Base-by-base conservation (phyloP, 2,888 invertebrate genomes). In the Euphydryas editha region DNA sequence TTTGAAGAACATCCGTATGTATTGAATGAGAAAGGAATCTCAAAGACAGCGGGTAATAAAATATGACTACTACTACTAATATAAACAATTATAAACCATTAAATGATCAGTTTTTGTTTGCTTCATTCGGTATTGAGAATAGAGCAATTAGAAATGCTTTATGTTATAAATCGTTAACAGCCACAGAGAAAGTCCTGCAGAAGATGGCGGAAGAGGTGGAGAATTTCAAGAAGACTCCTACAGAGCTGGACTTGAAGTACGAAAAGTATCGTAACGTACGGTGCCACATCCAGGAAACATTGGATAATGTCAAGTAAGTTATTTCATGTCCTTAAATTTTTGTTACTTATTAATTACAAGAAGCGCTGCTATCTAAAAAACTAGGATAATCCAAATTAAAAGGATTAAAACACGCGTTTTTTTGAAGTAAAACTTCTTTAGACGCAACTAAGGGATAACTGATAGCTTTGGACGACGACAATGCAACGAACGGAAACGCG, bases 231-330 rank as follows among this genome's bases (percentile, higher is more conserved):
- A 75, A 68, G 42, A 61, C 68, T 0, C 18, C 71, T 0, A 70
- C 75, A 0, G 84, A 84, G 0, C 57, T 83, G 17, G 87, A 90
- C 1, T 11, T 60, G 3, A 81, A 80, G 74, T 90, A 79, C 70
- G 72, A 76, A 56, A 82, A 81, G 65, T 86, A 82, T 68, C 78
- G 78, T 47, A 67, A 75, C 8, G 74, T 79, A 7, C 73, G 68
- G n/a, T 90, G 90, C 61, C 87, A 88, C 65, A 83, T 92, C 18
- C 89, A 92, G 69, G 86, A 88, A 1, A 75, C 78, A 0, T 70
- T 92, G 5, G 88, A 92, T 68, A 66, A 62, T 1, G 79, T 89
- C 64, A 88, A 84, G 92, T 92, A 65, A 85, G 87, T 78, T 15
- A n/a, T 44, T 5, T 54, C n/a, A n/a, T n/a, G n/a, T n/a, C n/a